phyloP scores from a whole-genome alignment of 2,113 vertebrate genomes.

The Catharus fuscescens region DNA sequence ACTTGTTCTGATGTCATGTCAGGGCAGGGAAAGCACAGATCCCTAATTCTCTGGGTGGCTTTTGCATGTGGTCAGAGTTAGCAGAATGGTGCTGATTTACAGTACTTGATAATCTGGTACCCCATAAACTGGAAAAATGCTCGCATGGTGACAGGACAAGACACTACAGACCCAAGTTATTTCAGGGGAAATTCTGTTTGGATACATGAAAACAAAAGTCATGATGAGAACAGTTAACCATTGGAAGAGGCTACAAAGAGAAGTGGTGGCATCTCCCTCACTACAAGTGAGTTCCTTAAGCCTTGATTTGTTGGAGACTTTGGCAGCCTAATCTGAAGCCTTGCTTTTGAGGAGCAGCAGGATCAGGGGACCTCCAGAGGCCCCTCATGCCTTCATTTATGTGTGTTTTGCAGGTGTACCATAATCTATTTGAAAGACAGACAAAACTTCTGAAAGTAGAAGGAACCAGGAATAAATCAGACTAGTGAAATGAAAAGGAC shows the following conservation, averaged over 20 bases:
- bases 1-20: neutral
- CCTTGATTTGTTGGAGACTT: neutral
- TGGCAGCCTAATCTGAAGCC: neutral
- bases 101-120: neutral
- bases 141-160: neutral
- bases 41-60: accelerated
- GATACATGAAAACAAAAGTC: neutral
- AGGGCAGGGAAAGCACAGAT: neutral
- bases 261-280: neutral
- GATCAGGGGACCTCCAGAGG: neutral
- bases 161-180: neutral
- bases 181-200: neutral
- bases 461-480: neutral
- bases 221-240: neutral
- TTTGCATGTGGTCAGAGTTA: neutral
- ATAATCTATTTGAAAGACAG: neutral
- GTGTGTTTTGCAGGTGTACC: neutral
- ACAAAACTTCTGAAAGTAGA: neutral
- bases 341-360: neutral
- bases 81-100: neutral
- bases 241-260: neutral
- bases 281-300: neutral
- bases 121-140: neutral
- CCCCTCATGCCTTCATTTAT: neutral
- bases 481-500: neutral